phyloP scores from a whole-genome alignment of 2,113 vertebrate species.

The Otocyon megalotis region DNA sequence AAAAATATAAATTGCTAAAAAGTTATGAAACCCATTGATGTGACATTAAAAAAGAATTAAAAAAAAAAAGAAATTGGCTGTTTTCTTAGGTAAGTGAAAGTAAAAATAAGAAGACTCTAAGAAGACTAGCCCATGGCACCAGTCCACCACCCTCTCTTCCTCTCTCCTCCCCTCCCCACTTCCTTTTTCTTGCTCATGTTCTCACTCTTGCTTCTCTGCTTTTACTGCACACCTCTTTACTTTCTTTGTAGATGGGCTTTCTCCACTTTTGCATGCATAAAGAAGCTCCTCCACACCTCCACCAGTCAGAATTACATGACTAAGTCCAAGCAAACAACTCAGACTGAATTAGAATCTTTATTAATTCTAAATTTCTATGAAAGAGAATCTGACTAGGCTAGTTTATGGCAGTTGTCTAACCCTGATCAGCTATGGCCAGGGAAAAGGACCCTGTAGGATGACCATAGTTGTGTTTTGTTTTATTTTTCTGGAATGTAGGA shows the following conservation, averaged over 20 bases:
- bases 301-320: neutral
- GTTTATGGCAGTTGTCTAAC: neutral
- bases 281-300: neutral
- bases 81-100: slow-evolving; percentile 37
- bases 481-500: neutral
- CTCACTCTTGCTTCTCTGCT: neutral
- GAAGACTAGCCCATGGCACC: neutral
- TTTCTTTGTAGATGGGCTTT: neutral
- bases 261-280: neutral
- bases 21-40: neutral
- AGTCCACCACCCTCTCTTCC: neutral
- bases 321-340: neutral
- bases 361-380: neutral
- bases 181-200: neutral
- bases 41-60: neutral
- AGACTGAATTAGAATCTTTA: neutral
- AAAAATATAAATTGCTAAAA: neutral
- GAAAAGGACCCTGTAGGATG: neutral
- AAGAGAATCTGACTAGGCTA: neutral
- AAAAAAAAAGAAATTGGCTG: neutral
- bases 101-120: neutral
- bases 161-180: neutral
- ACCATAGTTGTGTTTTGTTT: neutral
- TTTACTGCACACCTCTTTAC: neutral
- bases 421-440: too few relatives aligned